Percentiles rank a stretch among this genome's conserved stretches.
Conservation (phyloP, 2,888 invertebrate genomes). For the Tipula confusa region DNA sequence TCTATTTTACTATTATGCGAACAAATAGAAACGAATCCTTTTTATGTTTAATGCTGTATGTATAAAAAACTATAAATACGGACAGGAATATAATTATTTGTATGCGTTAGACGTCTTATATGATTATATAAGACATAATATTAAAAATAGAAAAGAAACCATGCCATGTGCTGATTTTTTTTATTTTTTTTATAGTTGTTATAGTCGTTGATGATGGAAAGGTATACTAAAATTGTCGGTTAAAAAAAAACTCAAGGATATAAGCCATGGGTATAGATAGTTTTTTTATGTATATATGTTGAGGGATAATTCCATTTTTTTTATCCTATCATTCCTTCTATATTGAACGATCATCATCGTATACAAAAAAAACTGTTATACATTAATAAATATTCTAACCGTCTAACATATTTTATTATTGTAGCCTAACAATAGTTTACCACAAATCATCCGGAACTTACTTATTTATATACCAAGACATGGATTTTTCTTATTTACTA, state of each 20-base stretch:
- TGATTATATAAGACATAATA: no score
- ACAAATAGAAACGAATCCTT: neutral
- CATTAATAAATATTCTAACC: neutral
- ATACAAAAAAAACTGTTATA: neutral
- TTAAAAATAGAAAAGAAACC: neutral
- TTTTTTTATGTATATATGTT: neutral
- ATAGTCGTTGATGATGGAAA: neutral
- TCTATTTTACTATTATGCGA: neutral
- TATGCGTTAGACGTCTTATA: neutral
- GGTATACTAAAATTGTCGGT: neutral
- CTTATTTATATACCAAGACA: no score
- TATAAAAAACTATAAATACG: no score
- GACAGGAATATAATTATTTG: neutral
- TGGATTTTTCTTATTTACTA: no score
- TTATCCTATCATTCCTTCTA: neutral
- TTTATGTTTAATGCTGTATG: neutral
- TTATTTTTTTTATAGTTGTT: neutral
- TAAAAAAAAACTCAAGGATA: neutral
- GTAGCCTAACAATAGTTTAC: neutral
- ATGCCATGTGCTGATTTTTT: neutral
- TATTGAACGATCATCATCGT: neutral
- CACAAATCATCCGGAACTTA: neutral
- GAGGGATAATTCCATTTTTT: neutral
- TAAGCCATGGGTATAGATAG: neutral
- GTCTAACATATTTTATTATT: neutral